Base-by-base conservation (phyloP, 1,140 invertebrate genomes). In the Holcopasites calliopsidis region DNA sequence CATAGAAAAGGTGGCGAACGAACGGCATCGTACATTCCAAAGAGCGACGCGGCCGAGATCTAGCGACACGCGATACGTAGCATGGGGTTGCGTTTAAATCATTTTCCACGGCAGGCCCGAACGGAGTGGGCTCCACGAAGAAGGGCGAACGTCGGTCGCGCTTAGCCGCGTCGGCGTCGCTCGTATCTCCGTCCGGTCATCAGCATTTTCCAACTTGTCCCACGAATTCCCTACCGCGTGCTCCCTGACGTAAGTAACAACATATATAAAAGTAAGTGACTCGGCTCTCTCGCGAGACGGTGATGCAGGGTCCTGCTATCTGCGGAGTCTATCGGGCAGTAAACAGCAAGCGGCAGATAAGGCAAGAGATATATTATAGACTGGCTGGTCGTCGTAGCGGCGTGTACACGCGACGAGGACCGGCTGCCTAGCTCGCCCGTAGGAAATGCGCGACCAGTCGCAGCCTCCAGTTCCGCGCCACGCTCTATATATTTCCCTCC, bases 321-420 rank as follows among this genome's bases (percentile, higher is more conserved):
- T 89, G 87, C 81, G 75, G 86, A 90, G 90, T 91, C 90, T 91
- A 91, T 91, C 90, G 90, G 90, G 88, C 89, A 91, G 90, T 91
- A 91, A 91, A 91, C 89, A 90, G 87, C 87, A 83, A 88, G 87
- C 90, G 88, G 88, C 90, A 91, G 90, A 91, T 91, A 91, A 91
- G 90, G 88, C 87, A 76, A 79, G 80, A 90, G 88, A 91, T 91
- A 91, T 91, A 91, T 91, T 91, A 90, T 90, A 86, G 87, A 89
- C 83, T 83, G 84, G 85, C 72, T 73, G 60, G 64, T 76, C 83
- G 62, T 79, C 78, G 76, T 76, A 70, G 70, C 50, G 61, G 33
- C 76, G 78, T 47, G 44, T 82, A 83, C 74, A 83, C 79, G 61
- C 49, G 77, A 83, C 80, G 76, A 75, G 76, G 81, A 69, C 49